These are phyloP conservation scores for Eurytoma adleriae DNA, from an alignment of 2,888 invertebrate genomes.

Conservation along the genomic window DNA sequence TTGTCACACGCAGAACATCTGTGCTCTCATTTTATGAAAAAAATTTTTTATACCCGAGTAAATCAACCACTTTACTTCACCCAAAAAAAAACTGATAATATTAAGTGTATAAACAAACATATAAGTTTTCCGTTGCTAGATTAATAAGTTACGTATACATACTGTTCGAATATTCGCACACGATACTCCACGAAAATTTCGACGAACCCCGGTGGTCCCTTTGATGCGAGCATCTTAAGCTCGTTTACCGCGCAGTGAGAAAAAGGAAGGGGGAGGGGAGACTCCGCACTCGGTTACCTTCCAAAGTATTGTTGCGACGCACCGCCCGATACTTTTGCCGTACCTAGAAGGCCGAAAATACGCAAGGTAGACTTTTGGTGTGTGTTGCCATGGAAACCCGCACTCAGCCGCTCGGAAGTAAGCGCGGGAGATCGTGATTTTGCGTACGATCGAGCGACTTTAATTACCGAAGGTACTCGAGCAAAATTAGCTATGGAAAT, in stretches of 20 bases:
- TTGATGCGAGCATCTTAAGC: constrained; percentile 26
- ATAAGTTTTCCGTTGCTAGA: no score
- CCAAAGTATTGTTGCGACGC: constrained; percentile 54
- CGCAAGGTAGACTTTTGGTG: constrained; percentile 62
- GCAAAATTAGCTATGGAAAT: no score
- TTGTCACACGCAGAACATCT: no score
- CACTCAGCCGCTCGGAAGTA: constrained; percentile 60
- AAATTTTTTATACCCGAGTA: no score
- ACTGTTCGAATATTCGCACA: no score
- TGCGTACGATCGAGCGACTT: constrained; percentile 8
- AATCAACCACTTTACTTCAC: no score
- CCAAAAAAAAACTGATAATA: no score
- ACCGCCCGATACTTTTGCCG: constrained; percentile 56
- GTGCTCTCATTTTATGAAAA: no score
- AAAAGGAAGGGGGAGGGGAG: not conserved
- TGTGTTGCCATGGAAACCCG: constrained; percentile 68
- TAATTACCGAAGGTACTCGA: not conserved
- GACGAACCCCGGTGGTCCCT: not conserved
- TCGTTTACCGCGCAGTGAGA: not conserved
- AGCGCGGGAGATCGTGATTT: constrained; percentile 61
- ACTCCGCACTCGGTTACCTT: not conserved
- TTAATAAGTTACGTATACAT: no score
- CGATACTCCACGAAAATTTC: not conserved
- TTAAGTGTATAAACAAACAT: no score
- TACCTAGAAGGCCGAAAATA: constrained; percentile 61